Conservation (phyloP, 2,113 vertebrate species). For the Pluvianellus socialis region DNA sequence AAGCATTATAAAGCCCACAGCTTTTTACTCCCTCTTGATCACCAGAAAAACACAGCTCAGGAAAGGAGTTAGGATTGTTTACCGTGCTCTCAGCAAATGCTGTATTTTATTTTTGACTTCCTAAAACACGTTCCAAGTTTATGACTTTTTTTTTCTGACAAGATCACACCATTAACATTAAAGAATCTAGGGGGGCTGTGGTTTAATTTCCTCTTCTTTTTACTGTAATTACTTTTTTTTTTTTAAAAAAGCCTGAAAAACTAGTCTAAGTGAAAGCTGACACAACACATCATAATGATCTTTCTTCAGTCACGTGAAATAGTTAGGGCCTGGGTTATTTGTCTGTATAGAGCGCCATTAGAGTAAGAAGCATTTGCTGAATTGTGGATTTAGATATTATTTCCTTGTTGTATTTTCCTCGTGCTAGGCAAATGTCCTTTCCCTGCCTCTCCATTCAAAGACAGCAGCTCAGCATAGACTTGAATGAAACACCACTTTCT, state of each 20-base stretch:
- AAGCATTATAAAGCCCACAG: background rate
- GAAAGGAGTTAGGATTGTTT: background rate
- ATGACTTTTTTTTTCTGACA: background rate
- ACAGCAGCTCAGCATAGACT: background rate
- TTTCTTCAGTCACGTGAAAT: background rate
- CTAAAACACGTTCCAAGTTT: background rate
- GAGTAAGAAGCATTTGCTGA: background rate
- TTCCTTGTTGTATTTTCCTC: background rate
- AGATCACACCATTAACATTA: background rate
- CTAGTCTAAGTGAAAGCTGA: background rate
- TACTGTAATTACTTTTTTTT: background rate
- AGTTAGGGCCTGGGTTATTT: background rate
- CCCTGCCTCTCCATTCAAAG: background rate
- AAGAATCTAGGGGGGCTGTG: background rate
- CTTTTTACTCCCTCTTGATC: background rate
- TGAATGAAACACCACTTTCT: background rate
- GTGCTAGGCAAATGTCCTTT: background rate
- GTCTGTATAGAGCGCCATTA: background rate
- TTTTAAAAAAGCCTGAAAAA: conserved; percentile 23
- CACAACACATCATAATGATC: background rate
- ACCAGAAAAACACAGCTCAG: background rate
- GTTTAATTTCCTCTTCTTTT: conserved; percentile 3
- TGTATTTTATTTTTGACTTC: background rate
- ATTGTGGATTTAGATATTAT: background rate
- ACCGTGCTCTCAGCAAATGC: background rate